phyloP scores from a whole-genome alignment of 2,113 vertebrate species.

The Chaetodon trifascialis region DNA sequence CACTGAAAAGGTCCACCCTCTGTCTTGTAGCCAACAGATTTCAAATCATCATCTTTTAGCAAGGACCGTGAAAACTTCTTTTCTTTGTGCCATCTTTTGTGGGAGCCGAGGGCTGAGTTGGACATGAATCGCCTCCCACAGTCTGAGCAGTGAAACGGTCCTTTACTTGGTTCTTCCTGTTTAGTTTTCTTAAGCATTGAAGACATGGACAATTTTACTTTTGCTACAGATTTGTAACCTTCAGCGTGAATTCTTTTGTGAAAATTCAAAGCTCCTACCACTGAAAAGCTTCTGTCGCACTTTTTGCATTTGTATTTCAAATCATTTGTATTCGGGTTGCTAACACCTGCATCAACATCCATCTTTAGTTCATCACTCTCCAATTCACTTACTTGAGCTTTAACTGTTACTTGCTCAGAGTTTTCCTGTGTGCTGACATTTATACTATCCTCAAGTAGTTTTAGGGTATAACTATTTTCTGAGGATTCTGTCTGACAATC shows the following conservation, averaged over 20 bases:
- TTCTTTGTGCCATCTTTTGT: slow-evolving; percentile 83
- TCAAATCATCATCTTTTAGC: slow-evolving; percentile 63
- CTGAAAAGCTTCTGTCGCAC: slow-evolving; percentile 79
- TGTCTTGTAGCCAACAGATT: slow-evolving; percentile 39
- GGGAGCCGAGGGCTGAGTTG: slow-evolving; percentile 83
- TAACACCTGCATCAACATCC: not conserved
- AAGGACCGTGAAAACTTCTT: slow-evolving; percentile 65
- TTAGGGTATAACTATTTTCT: not conserved
- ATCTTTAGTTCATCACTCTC: not conserved
- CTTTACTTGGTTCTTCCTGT: slow-evolving; percentile 56
- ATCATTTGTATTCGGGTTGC: not conserved
- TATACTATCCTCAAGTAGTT: not conserved
- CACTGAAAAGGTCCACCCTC: slow-evolving; percentile 75
- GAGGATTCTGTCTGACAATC: not conserved
- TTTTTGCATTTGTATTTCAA: slow-evolving; percentile 82
- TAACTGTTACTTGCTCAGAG: not conserved
- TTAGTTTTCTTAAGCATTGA: slow-evolving; percentile 41
- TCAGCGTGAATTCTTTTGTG: slow-evolving; percentile 81
- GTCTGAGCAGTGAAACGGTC: slow-evolving; percentile 77
- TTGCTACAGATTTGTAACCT: slow-evolving; percentile 38
- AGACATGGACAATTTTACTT: slow-evolving; percentile 35
- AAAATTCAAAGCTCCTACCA: slow-evolving; percentile 82
- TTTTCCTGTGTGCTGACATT: not conserved
- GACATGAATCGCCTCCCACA: slow-evolving; percentile 82
- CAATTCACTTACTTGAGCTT: slow-evolving; percentile 10